A percentile compares a stretch with the other conserved stretches of the same genome.
Evolutionary conservation across 2,888 invertebrate species (phyloP).

Genomic region (Orthosia cruda): DNA sequence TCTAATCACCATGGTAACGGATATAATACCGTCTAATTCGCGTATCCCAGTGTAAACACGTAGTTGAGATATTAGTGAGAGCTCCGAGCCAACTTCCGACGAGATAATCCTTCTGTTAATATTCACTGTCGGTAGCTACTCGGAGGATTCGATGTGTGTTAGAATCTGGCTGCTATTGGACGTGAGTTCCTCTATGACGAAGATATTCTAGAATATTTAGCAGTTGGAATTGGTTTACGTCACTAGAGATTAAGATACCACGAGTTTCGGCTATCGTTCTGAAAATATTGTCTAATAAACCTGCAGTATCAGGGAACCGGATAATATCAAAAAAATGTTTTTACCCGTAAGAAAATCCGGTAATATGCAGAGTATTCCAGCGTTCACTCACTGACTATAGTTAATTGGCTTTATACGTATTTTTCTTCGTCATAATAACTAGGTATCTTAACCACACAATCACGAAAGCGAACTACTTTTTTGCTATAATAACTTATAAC

Average conservation of each 20-base stretch:
- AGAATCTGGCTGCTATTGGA: slow-evolving; percentile 26
- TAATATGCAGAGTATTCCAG: neutral
- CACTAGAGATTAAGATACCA: neutral
- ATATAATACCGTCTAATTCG: slow-evolving; percentile 60
- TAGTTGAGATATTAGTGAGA: slow-evolving; percentile 66
- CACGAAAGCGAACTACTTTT: neutral
- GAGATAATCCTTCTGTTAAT: slow-evolving; percentile 70
- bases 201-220: slow-evolving; percentile 23
- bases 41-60: slow-evolving; percentile 65
- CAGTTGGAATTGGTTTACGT: neutral
- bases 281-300: neutral
- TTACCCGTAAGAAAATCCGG: neutral
- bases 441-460: neutral
- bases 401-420: neutral
- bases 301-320: neutral
- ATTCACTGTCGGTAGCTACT: slow-evolving; percentile 62
- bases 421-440: neutral
- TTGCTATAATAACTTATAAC: neutral
- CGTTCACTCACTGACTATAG: neutral
- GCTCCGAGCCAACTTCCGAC: slow-evolving; percentile 64
- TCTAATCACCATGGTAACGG: slow-evolving; percentile 62
- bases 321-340: neutral
- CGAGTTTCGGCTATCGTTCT: neutral
- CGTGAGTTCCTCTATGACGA: neutral
- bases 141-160: slow-evolving; percentile 41